These are phyloP conservation scores for Coptodon rendalli DNA, from an alignment of 2,113 vertebrate genomes.

Conservation along the genomic window DNA sequence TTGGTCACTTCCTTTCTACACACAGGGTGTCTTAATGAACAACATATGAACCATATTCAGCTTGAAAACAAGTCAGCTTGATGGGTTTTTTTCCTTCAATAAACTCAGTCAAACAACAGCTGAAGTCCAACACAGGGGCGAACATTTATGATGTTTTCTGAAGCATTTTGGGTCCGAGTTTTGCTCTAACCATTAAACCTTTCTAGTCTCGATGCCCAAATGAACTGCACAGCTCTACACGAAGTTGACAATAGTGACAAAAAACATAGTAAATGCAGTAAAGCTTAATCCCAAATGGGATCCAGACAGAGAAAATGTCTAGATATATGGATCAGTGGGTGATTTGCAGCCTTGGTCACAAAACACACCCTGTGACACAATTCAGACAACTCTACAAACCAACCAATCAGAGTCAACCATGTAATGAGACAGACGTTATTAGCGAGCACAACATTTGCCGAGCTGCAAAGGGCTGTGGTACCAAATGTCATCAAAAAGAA, in stretches of 20 bases:
- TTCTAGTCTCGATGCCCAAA: neutral
- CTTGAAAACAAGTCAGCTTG: neutral
- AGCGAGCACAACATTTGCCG: neutral
- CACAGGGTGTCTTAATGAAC: neutral
- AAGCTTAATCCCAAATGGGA: neutral
- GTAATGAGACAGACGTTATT: neutral
- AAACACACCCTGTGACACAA: neutral
- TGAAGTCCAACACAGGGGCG: neutral
- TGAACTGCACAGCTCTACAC: neutral
- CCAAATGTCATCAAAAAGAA: neutral
- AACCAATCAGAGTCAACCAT: neutral
- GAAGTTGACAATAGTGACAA: neutral
- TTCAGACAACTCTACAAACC: neutral
- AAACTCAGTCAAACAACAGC: neutral
- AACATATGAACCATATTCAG: neutral
- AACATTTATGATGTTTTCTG: neutral
- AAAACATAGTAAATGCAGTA: neutral
- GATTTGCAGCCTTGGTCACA: neutral
- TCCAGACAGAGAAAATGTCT: neutral
- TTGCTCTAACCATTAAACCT: neutral
- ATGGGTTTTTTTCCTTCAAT: neutral
- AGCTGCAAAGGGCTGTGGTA: neutral
- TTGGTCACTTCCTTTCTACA: neutral
- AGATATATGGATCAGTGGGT: neutral
- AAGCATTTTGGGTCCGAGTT: neutral